Conservation (phyloP, 2,888 invertebrate genomes). For the Hesperia comma region DNA sequence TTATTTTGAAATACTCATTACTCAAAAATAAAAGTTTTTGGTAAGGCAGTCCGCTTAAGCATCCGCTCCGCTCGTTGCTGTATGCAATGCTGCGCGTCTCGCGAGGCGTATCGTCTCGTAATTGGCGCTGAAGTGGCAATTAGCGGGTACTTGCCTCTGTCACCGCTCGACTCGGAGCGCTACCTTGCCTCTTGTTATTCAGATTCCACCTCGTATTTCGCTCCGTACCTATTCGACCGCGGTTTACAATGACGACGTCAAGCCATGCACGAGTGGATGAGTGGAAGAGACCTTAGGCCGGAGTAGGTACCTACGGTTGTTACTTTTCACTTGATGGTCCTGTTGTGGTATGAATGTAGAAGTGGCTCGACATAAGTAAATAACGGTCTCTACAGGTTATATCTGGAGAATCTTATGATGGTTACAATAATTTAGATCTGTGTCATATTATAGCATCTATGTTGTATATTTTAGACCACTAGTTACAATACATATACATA, state of each 20-base stretch:
- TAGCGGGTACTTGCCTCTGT: slow-evolving; percentile 70
- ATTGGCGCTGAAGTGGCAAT: slow-evolving; percentile 79
- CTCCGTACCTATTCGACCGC: slow-evolving; percentile 35
- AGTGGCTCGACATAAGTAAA: not conserved
- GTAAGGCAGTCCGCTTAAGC: not conserved
- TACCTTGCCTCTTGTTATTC: slow-evolving; percentile 54
- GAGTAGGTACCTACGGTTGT: slow-evolving; percentile 19
- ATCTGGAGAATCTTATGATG: too few species aligned
- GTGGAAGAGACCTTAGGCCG: slow-evolving; percentile 32
- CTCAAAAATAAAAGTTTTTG: too few species aligned
- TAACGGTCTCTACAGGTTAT: not conserved
- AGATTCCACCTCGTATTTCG: slow-evolving; percentile 33
- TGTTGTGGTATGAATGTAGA: not conserved
- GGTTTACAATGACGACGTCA: slow-evolving; percentile 32
- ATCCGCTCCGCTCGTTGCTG: slow-evolving; percentile 14
- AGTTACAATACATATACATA: too few species aligned
- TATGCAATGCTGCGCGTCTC: slow-evolving; percentile 37
- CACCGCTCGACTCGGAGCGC: slow-evolving; percentile 57
- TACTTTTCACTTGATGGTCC: slow-evolving; percentile 10
- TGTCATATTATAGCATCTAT: too few species aligned
- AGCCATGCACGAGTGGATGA: slow-evolving; percentile 28
- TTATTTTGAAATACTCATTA: too few species aligned
- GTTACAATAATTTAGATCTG: too few species aligned
- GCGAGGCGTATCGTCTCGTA: slow-evolving; percentile 62
- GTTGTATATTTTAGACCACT: too few species aligned